phyloP scores from a whole-genome alignment of 2,113 vertebrate species.

The Coracopsis vasa region DNA sequence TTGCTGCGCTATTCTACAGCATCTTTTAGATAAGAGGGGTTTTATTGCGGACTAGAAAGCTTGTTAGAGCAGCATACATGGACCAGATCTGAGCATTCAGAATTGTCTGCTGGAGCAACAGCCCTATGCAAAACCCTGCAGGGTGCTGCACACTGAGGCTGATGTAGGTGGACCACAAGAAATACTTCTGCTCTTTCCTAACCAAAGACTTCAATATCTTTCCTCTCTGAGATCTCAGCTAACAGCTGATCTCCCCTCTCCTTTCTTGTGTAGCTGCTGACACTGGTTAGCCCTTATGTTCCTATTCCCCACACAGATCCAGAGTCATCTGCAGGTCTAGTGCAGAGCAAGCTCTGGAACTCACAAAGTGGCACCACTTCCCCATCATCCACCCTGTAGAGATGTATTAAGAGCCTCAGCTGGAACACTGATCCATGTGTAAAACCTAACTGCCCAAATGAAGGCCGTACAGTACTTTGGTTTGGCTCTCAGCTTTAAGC shows the following conservation, averaged over 20 bases:
- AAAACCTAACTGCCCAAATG: neutral
- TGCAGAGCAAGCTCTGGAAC: neutral
- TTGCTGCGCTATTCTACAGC: neutral
- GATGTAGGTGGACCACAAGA: neutral
- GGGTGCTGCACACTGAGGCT: neutral
- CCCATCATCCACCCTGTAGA: neutral
- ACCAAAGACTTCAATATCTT: neutral
- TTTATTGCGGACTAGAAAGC: neutral
- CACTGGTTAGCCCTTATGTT: neutral
- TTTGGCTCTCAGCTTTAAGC: neutral
- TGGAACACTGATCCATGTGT: neutral
- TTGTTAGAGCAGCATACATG: neutral
- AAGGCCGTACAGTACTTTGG: neutral
- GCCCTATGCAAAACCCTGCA: neutral
- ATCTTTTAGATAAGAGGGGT: neutral
- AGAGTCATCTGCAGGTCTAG: neutral
- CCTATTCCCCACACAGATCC: neutral
- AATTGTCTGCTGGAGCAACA: neutral
- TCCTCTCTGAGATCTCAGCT: neutral
- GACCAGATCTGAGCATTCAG: neutral
- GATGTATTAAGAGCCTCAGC: neutral
- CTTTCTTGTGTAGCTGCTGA: neutral
- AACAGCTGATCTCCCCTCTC: neutral
- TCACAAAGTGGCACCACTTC: neutral
- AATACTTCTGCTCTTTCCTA: neutral